A percentile compares a stretch with the other conserved stretches of the same genome.
Conservation (phyloP, 2,888 invertebrate species). For the Drosophila formosana region DNA sequence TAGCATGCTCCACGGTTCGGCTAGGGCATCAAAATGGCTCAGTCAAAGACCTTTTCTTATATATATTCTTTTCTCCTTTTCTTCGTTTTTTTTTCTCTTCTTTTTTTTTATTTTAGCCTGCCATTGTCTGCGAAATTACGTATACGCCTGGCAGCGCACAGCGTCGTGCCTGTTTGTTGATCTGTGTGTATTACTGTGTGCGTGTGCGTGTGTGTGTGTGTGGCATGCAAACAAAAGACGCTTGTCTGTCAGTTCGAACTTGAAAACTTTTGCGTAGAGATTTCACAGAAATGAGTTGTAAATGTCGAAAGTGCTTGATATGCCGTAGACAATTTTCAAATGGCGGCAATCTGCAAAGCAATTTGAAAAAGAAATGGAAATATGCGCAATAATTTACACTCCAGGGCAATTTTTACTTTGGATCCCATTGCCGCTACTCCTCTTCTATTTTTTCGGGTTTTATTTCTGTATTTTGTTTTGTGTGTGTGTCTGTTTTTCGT, state of each 20-base stretch:
- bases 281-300: slow-evolving; percentile 73
- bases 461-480: slow-evolving; percentile 16
- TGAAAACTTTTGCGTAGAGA: slow-evolving; percentile 68
- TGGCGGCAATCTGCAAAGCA: slow-evolving; percentile 77
- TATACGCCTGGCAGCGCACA: slow-evolving; percentile 74
- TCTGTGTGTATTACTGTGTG: slow-evolving; percentile 36
- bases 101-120: slow-evolving; percentile 42
- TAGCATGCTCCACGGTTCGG: slow-evolving; percentile 29
- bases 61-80: slow-evolving; percentile 28
- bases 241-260: slow-evolving; percentile 77
- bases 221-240: slow-evolving; percentile 72
- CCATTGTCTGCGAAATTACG: slow-evolving; percentile 77
- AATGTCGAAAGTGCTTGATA: slow-evolving; percentile 76
- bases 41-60: slow-evolving; percentile 72
- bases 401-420: slow-evolving; percentile 65
- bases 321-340: slow-evolving; percentile 75
- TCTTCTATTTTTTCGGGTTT: slow-evolving; percentile 5
- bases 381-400: slow-evolving; percentile 80
- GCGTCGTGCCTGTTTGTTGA: slow-evolving; percentile 24
- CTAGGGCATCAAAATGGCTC: slow-evolving; percentile 56
- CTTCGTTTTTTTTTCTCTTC: slow-evolving; percentile 31
- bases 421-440: slow-evolving; percentile 9
- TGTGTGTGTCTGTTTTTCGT: slow-evolving; percentile 6
- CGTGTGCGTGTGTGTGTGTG: slow-evolving; percentile 35
- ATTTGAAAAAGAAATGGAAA: slow-evolving; percentile 75